Evolutionary conservation across 2,797 vertebrate species (phyloP).

Genomic region (Gobionotothen gibberifrons): DNA sequence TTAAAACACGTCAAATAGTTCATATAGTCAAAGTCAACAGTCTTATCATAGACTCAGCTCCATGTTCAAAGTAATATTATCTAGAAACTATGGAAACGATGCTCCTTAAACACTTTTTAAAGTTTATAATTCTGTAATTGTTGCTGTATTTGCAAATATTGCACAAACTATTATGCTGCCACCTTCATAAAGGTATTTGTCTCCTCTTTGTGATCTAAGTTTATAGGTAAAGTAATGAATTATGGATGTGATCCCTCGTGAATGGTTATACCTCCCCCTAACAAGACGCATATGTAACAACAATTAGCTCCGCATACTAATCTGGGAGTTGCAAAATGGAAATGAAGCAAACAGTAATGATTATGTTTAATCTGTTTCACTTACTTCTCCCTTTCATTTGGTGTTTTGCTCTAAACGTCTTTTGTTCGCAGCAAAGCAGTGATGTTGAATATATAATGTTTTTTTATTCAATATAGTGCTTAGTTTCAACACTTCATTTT

Average conservation of each 20-base stretch:
- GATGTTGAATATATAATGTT: neutral
- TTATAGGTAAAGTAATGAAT: conserved; percentile 62
- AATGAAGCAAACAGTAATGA: conserved; percentile 50
- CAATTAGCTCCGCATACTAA: conserved; percentile 76
- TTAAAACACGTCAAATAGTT: conserved; percentile 19
- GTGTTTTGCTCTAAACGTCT: conserved; percentile 12
- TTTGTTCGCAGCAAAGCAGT: neutral
- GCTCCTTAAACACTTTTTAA: conserved; percentile 33
- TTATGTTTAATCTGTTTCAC: conserved; percentile 53
- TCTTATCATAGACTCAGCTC: neutral
- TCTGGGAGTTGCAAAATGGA: conserved; percentile 63
- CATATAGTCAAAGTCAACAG: conserved; percentile 14
- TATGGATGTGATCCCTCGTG: conserved; percentile 54
- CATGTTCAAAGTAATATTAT: conserved; percentile 19
- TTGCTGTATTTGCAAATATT: conserved; percentile 16
- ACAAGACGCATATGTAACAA: conserved; percentile 63
- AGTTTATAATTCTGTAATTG: conserved; percentile 17
- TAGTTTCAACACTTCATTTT: neutral
- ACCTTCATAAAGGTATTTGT: conserved; percentile 24
- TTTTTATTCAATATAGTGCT: neutral
- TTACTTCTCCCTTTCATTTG: conserved; percentile 25
- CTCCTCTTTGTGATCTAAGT: conserved; percentile 50
- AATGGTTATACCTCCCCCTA: conserved; percentile 35
- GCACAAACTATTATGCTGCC: conserved; percentile 19
- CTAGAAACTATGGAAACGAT: neutral